Base-by-base conservation (phyloP, 2,113 vertebrate genomes). In the Eptesicus fuscus region DNA sequence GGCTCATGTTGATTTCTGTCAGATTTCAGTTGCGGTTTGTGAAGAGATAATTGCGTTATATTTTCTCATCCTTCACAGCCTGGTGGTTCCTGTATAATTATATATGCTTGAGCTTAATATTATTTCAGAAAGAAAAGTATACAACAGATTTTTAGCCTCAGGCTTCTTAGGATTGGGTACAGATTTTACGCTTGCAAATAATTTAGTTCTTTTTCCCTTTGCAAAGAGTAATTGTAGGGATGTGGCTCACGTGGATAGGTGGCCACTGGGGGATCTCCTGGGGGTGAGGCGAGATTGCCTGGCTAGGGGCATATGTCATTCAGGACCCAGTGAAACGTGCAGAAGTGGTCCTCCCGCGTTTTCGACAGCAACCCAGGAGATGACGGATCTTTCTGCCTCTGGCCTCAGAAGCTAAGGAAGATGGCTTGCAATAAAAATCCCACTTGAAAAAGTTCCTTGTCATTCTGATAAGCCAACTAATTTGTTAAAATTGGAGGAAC, bases 31-130 rank as follows among this genome's bases (percentile, higher is more conserved):
- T 65, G 90, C 90, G 92, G 95, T 96, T 88, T 93, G 95, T 96
- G 97, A 97, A 95, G 96, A 96, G 96, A 96, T 97, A 97, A 97
- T 97, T 97, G 96, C 94, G 93, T 88, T 96, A 96, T 97, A 96
- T 97, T 97, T 97, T 96, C 97, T 97, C 95, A 96, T 97, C 96
- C 51, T 96, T 96, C 95, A 86, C 95, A 97, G 95, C 90, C 92
- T 74, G 67, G 93, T 96, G 96, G 91, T 94, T 97, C 93, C 93
- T 83, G 69, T 97, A 95, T 97, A 97, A 97, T 97, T 97, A 97
- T 96, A 95, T 96, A 97, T 85, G 96, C 90, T 92, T 51, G 69
- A 97, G 85, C 92, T 97, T 97, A 97, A 97, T 97, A 97, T 95
- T 96, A 97, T 97, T 97, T 97, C 88, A 96, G 92, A 96, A 93